These are phyloP conservation scores for Tenualosa ilisha DNA, from an alignment of 2,797 vertebrate species.

Conservation along the genomic window DNA sequence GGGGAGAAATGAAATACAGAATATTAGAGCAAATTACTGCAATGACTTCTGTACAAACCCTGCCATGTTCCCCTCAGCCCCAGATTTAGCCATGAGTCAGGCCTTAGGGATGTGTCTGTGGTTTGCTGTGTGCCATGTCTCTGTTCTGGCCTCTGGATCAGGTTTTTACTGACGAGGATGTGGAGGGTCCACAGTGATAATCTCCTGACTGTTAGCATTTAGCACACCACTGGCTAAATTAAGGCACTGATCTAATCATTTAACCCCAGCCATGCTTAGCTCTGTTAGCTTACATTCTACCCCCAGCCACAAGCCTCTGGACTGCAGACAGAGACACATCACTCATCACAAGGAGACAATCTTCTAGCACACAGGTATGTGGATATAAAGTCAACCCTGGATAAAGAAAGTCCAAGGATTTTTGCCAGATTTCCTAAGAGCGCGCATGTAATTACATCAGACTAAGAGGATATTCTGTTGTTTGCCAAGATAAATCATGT, in stretches of 20 bases:
- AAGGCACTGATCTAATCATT: constrained; percentile 49
- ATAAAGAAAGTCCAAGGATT: not conserved
- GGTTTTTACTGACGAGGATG: constrained; percentile 51
- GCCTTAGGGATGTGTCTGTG: constrained; percentile 36
- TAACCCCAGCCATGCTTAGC: not conserved
- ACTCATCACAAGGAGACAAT: not conserved
- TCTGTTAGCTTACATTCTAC: constrained; percentile 22
- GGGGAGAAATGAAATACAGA: not conserved
- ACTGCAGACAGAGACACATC: constrained; percentile 19
- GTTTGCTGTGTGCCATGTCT: constrained; percentile 32
- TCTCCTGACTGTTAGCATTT: constrained; percentile 37
- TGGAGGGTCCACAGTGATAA: constrained; percentile 34
- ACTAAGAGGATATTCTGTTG: not conserved
- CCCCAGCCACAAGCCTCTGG: constrained; percentile 30
- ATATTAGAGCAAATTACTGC: not conserved
- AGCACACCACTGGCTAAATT: constrained; percentile 43
- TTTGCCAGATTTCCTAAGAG: not conserved
- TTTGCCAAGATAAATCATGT: not conserved
- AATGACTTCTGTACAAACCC: not conserved
- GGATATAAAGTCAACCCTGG: not conserved
- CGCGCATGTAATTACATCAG: not conserved
- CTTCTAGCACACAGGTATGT: not conserved
- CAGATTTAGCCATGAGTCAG: constrained; percentile 43
- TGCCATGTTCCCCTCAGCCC: not conserved
- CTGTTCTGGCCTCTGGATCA: constrained; percentile 44